Evolutionary conservation across 2,888 invertebrate species (phyloP).

Genomic region (Glyphotaelius pellucidus): DNA sequence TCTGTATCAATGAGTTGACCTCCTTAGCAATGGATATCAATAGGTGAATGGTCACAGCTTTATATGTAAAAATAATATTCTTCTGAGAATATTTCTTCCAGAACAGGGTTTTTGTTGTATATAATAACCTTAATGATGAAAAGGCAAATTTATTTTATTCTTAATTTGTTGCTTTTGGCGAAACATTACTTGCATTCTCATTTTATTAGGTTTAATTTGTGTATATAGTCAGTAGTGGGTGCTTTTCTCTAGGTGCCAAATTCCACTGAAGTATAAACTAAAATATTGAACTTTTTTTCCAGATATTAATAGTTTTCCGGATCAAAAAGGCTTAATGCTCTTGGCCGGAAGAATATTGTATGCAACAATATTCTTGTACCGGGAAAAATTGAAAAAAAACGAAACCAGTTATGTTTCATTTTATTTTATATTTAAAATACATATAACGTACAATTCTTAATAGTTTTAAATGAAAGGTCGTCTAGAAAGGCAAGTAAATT

Average conservation of each 20-base stretch:
- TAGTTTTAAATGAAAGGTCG: too few relatives aligned
- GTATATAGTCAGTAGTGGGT: background rate
- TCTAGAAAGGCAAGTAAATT: too few relatives aligned
- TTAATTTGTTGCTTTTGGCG: background rate
- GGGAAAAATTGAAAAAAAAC: too few relatives aligned
- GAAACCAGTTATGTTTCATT: too few relatives aligned
- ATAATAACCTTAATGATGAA: background rate
- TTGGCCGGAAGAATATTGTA: too few relatives aligned
- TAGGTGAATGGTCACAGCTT: conserved; percentile 9
- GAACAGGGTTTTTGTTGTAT: background rate
- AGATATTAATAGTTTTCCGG: background rate
- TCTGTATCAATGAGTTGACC: background rate
- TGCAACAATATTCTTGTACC: too few relatives aligned
- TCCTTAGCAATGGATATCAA: background rate
- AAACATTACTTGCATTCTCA: background rate
- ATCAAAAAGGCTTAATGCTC: too few relatives aligned
- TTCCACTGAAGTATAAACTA: background rate
- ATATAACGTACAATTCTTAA: too few relatives aligned
- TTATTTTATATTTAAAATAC: too few relatives aligned
- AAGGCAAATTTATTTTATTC: background rate
- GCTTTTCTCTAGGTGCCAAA: background rate
- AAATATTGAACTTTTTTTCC: too few relatives aligned
- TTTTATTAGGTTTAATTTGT: background rate
- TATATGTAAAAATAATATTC: background rate
- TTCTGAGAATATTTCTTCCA: background rate